A percentile compares a stretch with the other conserved stretches of the same genome.
Conservation (phyloP, 2,113 vertebrate species). For the Rousettus leschenaultii region DNA sequence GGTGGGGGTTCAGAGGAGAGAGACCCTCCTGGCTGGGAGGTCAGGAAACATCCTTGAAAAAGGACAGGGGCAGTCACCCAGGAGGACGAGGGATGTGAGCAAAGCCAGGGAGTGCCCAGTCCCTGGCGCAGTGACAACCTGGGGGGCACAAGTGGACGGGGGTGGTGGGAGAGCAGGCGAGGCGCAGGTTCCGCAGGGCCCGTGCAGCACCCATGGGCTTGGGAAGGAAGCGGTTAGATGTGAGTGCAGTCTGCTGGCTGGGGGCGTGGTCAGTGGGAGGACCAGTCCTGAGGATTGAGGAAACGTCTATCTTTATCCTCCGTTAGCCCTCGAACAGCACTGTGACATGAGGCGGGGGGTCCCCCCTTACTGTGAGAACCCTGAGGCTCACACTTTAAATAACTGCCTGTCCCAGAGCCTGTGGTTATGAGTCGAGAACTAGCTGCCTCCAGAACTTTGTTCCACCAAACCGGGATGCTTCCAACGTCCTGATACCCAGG, state of each 20-base stretch:
- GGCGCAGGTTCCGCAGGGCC: background rate
- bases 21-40: background rate
- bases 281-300: background rate
- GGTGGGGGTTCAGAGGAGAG: background rate
- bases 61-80: background rate
- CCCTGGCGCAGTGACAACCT: background rate
- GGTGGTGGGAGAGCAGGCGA: too few relatives aligned
- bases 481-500: background rate
- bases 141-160: background rate
- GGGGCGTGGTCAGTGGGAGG: too few relatives aligned
- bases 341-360: rapidly evolving
- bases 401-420: background rate
- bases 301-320: background rate
- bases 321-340: background rate
- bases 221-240: background rate
- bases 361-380: background rate
- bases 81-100: background rate
- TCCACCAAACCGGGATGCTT: background rate
- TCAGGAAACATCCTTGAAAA: background rate
- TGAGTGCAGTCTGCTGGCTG: background rate
- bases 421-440: background rate
- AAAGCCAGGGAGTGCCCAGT: background rate
- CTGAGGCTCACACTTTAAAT: background rate
- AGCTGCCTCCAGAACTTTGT: background rate
- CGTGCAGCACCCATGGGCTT: background rate